Percentiles rank a stretch among this genome's conserved stretches.
These are phyloP conservation scores for Barbus barbus DNA, from an alignment of 2,113 vertebrate species.

Conservation along the genomic window DNA sequence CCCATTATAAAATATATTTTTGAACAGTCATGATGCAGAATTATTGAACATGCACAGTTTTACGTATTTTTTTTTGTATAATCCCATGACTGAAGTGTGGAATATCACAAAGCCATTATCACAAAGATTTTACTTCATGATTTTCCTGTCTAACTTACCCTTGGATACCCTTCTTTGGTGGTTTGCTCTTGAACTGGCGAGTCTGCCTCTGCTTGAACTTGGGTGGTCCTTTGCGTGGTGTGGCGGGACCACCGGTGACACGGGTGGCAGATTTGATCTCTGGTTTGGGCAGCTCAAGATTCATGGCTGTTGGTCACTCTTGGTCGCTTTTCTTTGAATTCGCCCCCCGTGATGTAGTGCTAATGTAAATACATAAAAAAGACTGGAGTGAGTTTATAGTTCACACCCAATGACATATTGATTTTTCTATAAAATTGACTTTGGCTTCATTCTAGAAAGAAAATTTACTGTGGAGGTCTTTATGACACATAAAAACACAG, in stretches of 20 bases:
- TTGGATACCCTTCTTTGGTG: constrained; percentile 92
- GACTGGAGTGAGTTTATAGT: background rate
- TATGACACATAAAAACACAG: background rate
- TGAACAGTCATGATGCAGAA: background rate
- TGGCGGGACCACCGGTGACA: constrained; percentile 87
- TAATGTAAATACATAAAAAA: background rate
- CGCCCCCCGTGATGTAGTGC: constrained; percentile 2
- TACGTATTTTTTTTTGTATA: too few species aligned
- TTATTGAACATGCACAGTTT: background rate
- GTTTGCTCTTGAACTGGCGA: constrained; percentile 97
- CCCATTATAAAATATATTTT: too few species aligned
- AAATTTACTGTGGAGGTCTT: background rate
- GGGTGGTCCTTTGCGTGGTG: constrained; percentile 90
- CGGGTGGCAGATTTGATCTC: constrained; percentile 89
- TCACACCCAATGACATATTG: background rate
- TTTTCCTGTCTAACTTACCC: constrained; percentile 75
- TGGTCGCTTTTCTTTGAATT: background rate
- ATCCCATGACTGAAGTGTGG: background rate
- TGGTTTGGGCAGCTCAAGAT: constrained; percentile 82
- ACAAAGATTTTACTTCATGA: background rate
- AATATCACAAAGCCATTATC: background rate
- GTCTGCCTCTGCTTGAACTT: constrained; percentile 97
- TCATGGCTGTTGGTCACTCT: constrained; percentile 76
- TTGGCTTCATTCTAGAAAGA: background rate
- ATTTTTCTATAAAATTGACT: background rate